Evolutionary conservation across 2,888 invertebrate genomes (phyloP), one percentile per base, ranked within the genome.

Genomic region (Pyralis farinalis): DNA sequence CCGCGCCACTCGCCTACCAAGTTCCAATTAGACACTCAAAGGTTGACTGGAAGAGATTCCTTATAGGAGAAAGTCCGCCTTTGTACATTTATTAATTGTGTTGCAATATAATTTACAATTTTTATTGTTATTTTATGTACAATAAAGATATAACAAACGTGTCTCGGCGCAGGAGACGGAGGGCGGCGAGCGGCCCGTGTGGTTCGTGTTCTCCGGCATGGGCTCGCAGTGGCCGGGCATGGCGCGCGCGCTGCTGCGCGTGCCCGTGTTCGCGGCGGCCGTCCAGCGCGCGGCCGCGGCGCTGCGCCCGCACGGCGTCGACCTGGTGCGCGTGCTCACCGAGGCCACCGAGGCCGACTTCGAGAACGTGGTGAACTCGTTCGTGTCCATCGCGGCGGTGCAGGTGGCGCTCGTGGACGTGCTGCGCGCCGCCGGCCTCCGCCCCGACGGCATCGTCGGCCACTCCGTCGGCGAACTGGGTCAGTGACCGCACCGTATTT

Each of bases 171-270:
- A 77, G 80, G 78, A 80, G 50, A 12, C 64, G 61, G 74, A 76
- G 49, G 65, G 71, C 40, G 72, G 81, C 7, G 86, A 90, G 30
- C 92, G 96, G 8, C 97, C 98, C 0, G 85, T 98, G 40, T 99
- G 98, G 97, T 99, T 93, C 80, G 92, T 99, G 49, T 99, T 97
- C 87, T 95, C 98, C 33, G 99, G 99, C 44, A 99, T 99, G 99
- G 99, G 99, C 8, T 95, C 96, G 30, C 99, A 99, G 85, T 99
- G 98, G 98, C 91, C 95, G 34, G 97, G 97, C 61, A 99, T 99
- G 98, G 98, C 94, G 8, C 93, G 93, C 67, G 92, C 94, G 44
- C 90, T 99, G 53, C 94, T 98, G 93, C 83, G 90, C 47, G 88
- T 99, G 49, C 96, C 97, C 39, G 84, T 90, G 1, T 98, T 98